Percentiles rank a stretch among this genome's conserved stretches.
Conservation (phyloP, 2,113 vertebrate genomes). For the Nycticorax nycticorax region DNA sequence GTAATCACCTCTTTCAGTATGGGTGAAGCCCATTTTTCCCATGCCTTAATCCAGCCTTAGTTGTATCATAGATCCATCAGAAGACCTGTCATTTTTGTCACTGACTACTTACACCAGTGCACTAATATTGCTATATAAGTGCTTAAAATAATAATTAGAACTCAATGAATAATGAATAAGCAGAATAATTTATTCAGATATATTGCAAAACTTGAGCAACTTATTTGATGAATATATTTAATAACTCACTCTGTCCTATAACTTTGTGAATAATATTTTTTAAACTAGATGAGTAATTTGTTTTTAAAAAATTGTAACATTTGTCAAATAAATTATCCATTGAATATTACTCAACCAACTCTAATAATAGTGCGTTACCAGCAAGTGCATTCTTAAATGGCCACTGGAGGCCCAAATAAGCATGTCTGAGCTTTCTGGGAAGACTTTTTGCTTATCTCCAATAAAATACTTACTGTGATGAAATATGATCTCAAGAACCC, state of each 20-base stretch:
- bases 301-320: neutral
- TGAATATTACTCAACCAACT: neutral
- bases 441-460: neutral
- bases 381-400: neutral
- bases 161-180: conserved; percentile 37
- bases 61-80: neutral
- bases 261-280: conserved; percentile 27
- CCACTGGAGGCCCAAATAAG: neutral
- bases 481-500: neutral
- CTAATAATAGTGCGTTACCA: neutral
- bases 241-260: conserved; percentile 19
- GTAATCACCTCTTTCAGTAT: neutral
- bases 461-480: neutral
- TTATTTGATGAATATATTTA: conserved; percentile 55
- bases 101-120: neutral
- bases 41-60: neutral
- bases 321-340: conserved; percentile 27
- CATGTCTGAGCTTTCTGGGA: neutral
- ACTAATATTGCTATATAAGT: neutral
- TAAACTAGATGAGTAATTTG: neutral
- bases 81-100: neutral
- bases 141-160: conserved; percentile 56
- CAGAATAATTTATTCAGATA: conserved; percentile 37
- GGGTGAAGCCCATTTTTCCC: neutral
- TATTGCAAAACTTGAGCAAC: conserved; percentile 32